A percentile compares a stretch with the other conserved stretches of the same genome.
Evolutionary conservation across 2,113 vertebrate species (phyloP).

Genomic region (Odontesthes bonariensis): DNA sequence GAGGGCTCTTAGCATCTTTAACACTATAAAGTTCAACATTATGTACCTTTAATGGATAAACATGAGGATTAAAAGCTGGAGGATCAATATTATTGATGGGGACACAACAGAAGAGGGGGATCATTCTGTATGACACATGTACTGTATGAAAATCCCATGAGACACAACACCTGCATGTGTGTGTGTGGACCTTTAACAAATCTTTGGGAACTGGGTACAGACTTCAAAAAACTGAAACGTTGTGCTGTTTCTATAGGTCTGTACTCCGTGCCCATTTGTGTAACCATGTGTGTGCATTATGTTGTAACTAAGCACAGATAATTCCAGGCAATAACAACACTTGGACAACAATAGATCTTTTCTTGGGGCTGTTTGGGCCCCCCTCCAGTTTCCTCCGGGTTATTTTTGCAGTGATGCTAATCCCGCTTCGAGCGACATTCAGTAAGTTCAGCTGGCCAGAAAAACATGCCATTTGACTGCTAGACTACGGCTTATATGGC

Average conservation of each 20-base stretch:
- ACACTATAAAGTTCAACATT: constrained; percentile 27
- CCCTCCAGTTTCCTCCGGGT: constrained; percentile 58
- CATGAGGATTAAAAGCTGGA: constrained; percentile 54
- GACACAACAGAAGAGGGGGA: constrained; percentile 19
- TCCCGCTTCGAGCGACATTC: constrained; percentile 53
- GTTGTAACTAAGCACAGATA: constrained; percentile 70
- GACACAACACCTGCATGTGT: constrained; percentile 25
- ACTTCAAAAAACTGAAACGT: constrained; percentile 17
- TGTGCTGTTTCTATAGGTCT: constrained; percentile 14
- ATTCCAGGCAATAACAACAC: constrained; percentile 72
- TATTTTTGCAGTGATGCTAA: constrained; percentile 71
- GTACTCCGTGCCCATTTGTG: constrained; percentile 38
- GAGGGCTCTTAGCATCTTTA: constrained; percentile 19
- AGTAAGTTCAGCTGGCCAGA: constrained; percentile 17
- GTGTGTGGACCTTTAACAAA: constrained; percentile 27
- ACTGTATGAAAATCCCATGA: neutral
- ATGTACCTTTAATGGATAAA: constrained; percentile 58
- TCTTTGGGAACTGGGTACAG: constrained; percentile 37
- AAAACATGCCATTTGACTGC: constrained; percentile 45
- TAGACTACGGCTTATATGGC: constrained; percentile 47
- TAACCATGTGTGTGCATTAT: constrained; percentile 45
- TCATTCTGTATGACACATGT: neutral
- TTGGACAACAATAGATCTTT: constrained; percentile 74
- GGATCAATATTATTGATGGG: constrained; percentile 65
- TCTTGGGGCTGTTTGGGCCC: constrained; percentile 65